Conservation (phyloP, 1,140 invertebrate species). For the Rhynchophorus ferrugineus region DNA sequence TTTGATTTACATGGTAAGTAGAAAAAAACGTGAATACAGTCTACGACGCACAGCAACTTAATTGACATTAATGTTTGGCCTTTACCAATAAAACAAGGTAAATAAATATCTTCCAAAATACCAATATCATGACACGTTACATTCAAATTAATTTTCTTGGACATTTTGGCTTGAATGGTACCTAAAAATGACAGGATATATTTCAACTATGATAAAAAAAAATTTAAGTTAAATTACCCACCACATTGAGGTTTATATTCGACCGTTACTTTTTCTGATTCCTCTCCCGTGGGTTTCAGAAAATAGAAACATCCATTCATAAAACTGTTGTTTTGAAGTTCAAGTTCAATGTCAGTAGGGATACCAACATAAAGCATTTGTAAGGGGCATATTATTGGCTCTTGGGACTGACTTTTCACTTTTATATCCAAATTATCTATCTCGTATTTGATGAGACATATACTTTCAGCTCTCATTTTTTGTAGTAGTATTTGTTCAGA, state of each 20-base stretch:
- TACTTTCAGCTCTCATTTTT: constrained; percentile 10
- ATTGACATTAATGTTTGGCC: constrained; percentile 20
- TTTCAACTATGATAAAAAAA: not conserved
- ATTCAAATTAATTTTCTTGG: constrained; percentile 18
- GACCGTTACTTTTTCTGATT: constrained; percentile 18
- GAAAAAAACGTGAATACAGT: constrained; percentile 26
- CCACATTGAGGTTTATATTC: constrained; percentile 25
- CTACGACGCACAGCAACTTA: constrained; percentile 25
- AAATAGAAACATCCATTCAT: constrained; percentile 25
- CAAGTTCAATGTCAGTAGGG: constrained; percentile 15
- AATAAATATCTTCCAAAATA: constrained; percentile 27
- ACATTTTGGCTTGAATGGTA: constrained; percentile 5
- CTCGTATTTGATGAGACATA: constrained; percentile 29
- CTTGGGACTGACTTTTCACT: constrained; percentile 21
- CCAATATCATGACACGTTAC: constrained; percentile 25
- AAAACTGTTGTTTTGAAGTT: constrained; percentile 26
- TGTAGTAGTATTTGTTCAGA: not conserved
- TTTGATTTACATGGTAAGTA: constrained; percentile 21
- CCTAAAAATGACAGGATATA: not conserved
- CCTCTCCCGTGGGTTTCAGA: constrained; percentile 22
- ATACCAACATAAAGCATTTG: constrained; percentile 26
- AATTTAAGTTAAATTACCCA: not conserved
- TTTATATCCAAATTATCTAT: constrained; percentile 22
- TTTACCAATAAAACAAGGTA: constrained; percentile 30
- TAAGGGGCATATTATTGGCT: constrained; percentile 26